Evolutionary conservation across 2,113 vertebrate species (phyloP).

Genomic region (Oreochromis aureus): DNA sequence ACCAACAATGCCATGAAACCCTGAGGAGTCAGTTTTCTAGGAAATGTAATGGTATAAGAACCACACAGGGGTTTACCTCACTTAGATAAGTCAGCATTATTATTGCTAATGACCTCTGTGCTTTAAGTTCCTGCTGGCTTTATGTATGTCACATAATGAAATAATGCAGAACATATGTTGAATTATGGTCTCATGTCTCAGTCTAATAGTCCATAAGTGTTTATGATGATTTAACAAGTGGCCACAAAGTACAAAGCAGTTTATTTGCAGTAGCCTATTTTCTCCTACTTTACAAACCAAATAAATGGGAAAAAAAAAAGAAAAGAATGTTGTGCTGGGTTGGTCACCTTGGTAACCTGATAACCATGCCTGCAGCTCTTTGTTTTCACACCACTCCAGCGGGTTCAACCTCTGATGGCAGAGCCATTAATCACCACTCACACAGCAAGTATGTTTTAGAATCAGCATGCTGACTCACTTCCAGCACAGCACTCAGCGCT

Average conservation of each 20-base stretch:
- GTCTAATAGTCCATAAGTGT: not conserved
- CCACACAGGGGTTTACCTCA: not conserved
- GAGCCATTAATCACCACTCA: conserved; percentile 33
- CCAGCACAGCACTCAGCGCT: not conserved
- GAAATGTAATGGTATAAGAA: not conserved
- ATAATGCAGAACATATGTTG: not conserved
- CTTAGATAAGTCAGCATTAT: not conserved
- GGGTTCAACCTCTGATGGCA: conserved; percentile 1
- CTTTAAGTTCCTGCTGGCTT: not conserved
- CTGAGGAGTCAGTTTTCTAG: not conserved
- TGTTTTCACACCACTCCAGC: conserved; percentile 20
- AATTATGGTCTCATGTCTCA: not conserved
- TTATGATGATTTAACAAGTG: not conserved
- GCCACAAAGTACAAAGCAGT: not conserved
- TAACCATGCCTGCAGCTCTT: conserved; percentile 40
- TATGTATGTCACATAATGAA: not conserved
- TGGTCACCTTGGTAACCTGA: conserved; percentile 52
- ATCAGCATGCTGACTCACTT: conserved; percentile 32
- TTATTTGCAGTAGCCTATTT: not conserved
- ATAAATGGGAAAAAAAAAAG: not conserved
- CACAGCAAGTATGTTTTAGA: conserved; percentile 11
- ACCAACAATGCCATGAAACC: not conserved
- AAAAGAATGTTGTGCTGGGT: not conserved
- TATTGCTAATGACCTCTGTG: not conserved
- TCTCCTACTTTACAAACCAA: not conserved